Base-by-base conservation (phyloP, 2,113 vertebrate species). In the Saccopteryx bilineata region DNA sequence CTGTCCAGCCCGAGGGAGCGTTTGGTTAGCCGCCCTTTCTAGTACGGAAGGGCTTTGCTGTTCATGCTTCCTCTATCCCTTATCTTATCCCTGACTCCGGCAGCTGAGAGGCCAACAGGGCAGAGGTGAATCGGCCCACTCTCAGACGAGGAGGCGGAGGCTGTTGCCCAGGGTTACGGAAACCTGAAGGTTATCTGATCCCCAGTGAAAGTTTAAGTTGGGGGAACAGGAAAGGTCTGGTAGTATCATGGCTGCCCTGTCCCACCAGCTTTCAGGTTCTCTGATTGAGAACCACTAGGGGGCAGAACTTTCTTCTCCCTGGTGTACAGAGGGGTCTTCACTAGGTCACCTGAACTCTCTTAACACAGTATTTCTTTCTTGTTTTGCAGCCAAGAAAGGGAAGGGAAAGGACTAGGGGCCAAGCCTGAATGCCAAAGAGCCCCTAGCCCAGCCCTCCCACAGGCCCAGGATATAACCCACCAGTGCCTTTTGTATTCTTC, bases 351-450 rank as follows among this genome's bases (percentile, higher is more conserved):
- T 0, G 15, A 46, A 26, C 31, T 11, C 33, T 9, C 7, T 93
- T 98, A 93, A 98, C 17, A 4, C 5, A 0, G 65, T 56, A 3
- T 96, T 88, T 96, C 50, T 63, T 96, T 82, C 97, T 85, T 97
- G 95, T 98, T 93, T 84, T 92, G 68, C 98, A 99, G 99, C 98
- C 96, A 99, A 99, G 97, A 99, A 99, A 96, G 98, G 98, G 95
- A 99, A 98, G 82, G 99, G 98, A 75, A 99, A 99, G 97, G 99
- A 99, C 89, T 99, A 98, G 94, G 93, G 10, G 0, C 91, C 93
- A 19, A 50, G 83, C 28, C 71, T 58, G 71, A 86, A 87, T 58
- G 60, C 92, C 89, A 6, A 21, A 68, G 87, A 61, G 89, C 91
- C 87, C 74, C 28, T 56, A 68, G 33, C 86, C n/a, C 10, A 3